phyloP scores from a whole-genome alignment of 2,797 vertebrate genomes.

The Karalla daura region DNA sequence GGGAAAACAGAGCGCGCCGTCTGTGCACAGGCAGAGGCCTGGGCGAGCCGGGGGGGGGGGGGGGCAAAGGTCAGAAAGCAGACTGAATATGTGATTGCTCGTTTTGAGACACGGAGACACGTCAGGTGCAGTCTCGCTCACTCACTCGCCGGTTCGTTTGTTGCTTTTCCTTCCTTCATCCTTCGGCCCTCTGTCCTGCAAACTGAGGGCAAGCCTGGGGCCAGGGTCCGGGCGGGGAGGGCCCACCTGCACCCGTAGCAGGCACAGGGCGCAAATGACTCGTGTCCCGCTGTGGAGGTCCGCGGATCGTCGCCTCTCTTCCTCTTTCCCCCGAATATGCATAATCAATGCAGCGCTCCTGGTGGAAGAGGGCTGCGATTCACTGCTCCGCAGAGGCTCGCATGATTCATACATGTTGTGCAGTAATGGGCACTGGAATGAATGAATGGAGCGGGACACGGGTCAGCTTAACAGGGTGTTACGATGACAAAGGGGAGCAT shows the following conservation, averaged over 20 bases:
- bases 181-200: conserved; percentile 10
- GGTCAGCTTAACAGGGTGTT: conserved; percentile 77
- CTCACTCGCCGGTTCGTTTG: too few species aligned
- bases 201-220: conserved; percentile 27
- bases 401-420: conserved; percentile 72
- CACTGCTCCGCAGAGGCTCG: conserved; percentile 52
- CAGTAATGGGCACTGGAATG: conserved; percentile 64
- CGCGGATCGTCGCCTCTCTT: conserved; percentile 67
- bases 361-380: conserved; percentile 69
- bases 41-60: conserved; percentile 16
- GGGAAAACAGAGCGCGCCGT: conserved; percentile 24
- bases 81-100: conserved; percentile 11
- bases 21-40: neutral
- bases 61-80: conserved; percentile 12
- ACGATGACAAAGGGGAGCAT: conserved; percentile 81
- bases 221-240: conserved; percentile 1
- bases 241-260: conserved; percentile 18
- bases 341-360: conserved; percentile 74
- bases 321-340: conserved; percentile 74
- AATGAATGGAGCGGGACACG: conserved; percentile 71
- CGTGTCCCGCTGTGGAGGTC: conserved; percentile 55
- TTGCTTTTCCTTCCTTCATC: too few species aligned
- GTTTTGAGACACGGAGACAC: conserved; percentile 10
- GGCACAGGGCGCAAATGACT: conserved; percentile 60
- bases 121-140: conserved; percentile 15